These are phyloP conservation scores for Drosophila mimica DNA, from an alignment of 2,888 invertebrate genomes.

Conservation along the genomic window DNA sequence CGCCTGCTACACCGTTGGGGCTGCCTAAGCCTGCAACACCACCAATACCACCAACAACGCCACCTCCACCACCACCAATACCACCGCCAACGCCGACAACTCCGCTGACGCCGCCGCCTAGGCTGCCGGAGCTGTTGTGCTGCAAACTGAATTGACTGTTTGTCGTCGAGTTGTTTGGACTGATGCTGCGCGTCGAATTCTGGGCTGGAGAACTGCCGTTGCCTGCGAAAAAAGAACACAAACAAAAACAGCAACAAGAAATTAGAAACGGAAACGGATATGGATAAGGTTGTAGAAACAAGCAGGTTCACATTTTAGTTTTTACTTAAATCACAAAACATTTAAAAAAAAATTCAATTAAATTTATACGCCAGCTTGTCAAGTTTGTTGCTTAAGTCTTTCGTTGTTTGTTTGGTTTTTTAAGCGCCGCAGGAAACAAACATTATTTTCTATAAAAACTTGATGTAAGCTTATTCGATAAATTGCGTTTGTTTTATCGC, in stretches of 20 bases:
- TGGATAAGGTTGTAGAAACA: not conserved
- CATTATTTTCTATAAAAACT: not conserved
- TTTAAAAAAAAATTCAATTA: not conserved
- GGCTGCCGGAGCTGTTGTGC: conserved; percentile 85
- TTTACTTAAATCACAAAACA: not conserved
- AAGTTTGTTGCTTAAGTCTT: conserved; percentile 1
- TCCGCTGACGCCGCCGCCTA: conserved; percentile 70
- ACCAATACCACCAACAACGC: conserved; percentile 39
- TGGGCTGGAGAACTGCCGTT: conserved; percentile 86
- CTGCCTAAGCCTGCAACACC: conserved; percentile 51
- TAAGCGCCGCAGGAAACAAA: not conserved
- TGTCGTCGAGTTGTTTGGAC: conserved; percentile 85
- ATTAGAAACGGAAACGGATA: conserved; percentile 25
- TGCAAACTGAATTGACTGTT: conserved; percentile 85
- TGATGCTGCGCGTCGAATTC: conserved; percentile 85
- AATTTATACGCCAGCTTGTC: not conserved
- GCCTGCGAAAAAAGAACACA: conserved; percentile 74
- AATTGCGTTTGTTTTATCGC: not conserved
- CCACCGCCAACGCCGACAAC: conserved; percentile 36
- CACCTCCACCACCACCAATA: conserved; percentile 32
- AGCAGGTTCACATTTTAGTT: not conserved
- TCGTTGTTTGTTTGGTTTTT: not conserved
- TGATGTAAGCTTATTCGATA: not conserved
- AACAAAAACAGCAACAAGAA: conserved; percentile 10
- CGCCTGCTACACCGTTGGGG: conserved; percentile 47